phyloP scores from a whole-genome alignment of 2,888 invertebrate genomes.

The Deroplatys truncata region DNA sequence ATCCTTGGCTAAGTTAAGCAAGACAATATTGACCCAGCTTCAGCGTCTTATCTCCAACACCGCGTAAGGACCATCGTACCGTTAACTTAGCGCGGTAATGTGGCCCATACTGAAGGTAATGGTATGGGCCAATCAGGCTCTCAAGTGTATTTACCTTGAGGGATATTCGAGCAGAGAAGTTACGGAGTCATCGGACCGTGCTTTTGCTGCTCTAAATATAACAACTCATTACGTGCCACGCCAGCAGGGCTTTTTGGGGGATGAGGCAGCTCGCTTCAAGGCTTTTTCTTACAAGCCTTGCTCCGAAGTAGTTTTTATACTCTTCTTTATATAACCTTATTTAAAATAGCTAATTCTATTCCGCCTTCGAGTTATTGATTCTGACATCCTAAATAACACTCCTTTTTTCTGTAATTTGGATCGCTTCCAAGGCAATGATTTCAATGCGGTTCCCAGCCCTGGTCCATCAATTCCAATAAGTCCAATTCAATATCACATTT shows the following conservation, averaged over 20 bases:
- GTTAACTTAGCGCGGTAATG: not conserved
- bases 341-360: not conserved
- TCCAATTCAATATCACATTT: too few relatives aligned
- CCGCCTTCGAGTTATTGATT: too few relatives aligned
- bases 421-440: too few relatives aligned
- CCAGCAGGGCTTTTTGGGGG: not conserved
- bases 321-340: not conserved
- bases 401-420: too few relatives aligned
- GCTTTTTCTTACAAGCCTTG: not conserved
- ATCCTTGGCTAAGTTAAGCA: too few relatives aligned
- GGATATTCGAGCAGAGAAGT: not conserved
- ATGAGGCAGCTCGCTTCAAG: not conserved
- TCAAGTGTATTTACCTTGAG: not conserved
- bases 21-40: too few relatives aligned
- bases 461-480: too few relatives aligned
- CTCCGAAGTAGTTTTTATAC: not conserved
- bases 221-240: not conserved
- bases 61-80: not conserved
- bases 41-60: too few relatives aligned
- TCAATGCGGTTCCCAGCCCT: too few relatives aligned
- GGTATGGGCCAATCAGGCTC: not conserved
- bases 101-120: not conserved
- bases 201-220: not conserved
- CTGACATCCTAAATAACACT: too few relatives aligned
- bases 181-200: not conserved